Evolutionary conservation across 53 echinoderm and acorn worm species (phyloP), one percentile per base, ranked within the genome.

Genomic region (Antedon mediterranea): DNA sequence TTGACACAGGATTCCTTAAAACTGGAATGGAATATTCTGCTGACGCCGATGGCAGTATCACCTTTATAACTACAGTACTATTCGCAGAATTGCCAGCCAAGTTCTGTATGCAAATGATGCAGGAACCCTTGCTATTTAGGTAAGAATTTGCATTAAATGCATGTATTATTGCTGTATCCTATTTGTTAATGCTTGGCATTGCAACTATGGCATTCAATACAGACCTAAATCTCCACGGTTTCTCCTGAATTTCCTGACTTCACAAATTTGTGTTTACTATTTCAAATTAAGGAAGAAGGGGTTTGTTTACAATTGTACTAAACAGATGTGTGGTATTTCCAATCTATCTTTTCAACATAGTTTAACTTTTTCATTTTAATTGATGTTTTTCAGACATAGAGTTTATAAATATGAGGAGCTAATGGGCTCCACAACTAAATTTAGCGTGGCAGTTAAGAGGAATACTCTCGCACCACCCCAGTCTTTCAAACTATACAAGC

Each of bases 21-120:
- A 88, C 89, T 0, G 89, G 89, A 9, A 78, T 97, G 28, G 87
- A 90, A 30, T 97, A 88, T 76, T 82, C 86, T 3, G 97, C 90
- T 71, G 92, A 90, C 57, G 97, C 88, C 2, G 79, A 83, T 15
- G 88, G 86, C 13, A 82, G 81, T 31, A 84, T 97, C 71, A 87
- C 92, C 73, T 97, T 97, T 76, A 72, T 91, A 71, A 97, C 97
- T 4, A 83, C 88, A 0, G 92, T 97, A 57, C 84, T 92, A 73
- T 97, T 97, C 73, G 84, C 85, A 18, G 87, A 92, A 0, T 82
- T 91, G 15, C 97, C 97, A 26, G 92, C 91, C 0, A 78, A 86
- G 29, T 92, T 93, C 18, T 97, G 97, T 76, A 85, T 97, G 43
- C 97, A 97, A 76, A 90, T 97, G 82, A 88, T 85, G 75, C 92